phyloP scores from a whole-genome alignment of 64 coral and sea anemone species.

The Porites australiensis region DNA sequence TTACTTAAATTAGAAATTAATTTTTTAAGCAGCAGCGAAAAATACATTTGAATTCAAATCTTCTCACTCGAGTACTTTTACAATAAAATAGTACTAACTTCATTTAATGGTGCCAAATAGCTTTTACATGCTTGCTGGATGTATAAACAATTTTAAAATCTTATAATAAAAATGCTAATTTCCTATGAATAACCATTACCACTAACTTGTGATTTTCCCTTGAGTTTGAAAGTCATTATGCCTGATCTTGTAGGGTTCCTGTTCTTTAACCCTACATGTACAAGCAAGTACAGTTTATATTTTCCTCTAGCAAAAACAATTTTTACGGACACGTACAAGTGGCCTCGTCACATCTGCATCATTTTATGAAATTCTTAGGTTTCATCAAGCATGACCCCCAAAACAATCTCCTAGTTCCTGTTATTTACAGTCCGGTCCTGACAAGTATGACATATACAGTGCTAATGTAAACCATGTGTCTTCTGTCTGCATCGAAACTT shows the following conservation, averaged over 20 bases:
- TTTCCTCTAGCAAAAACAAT: no score
- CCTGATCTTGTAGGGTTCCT: no score
- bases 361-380: no score
- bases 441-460: no score
- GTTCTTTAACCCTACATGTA: not conserved
- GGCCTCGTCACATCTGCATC: no score
- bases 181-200: not conserved
- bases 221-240: no score
- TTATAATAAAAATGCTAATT: not conserved
- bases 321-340: no score
- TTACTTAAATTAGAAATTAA: not conserved
- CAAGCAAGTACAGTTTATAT: not conserved
- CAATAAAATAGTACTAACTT: not conserved
- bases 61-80: not conserved
- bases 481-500: no score
- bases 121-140: not conserved
- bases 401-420: no score
- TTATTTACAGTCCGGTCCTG: no score
- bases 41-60: slow-evolving; percentile 10
- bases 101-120: not conserved
- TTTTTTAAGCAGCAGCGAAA: not conserved
- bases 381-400: no score
- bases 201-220: not conserved
- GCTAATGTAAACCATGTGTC: no score
- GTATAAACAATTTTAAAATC: not conserved